Percentiles rank a stretch among this genome's conserved stretches.
These are phyloP conservation scores for Terrapene triunguis DNA, from an alignment of 2,113 vertebrate species.

Conservation along the genomic window DNA sequence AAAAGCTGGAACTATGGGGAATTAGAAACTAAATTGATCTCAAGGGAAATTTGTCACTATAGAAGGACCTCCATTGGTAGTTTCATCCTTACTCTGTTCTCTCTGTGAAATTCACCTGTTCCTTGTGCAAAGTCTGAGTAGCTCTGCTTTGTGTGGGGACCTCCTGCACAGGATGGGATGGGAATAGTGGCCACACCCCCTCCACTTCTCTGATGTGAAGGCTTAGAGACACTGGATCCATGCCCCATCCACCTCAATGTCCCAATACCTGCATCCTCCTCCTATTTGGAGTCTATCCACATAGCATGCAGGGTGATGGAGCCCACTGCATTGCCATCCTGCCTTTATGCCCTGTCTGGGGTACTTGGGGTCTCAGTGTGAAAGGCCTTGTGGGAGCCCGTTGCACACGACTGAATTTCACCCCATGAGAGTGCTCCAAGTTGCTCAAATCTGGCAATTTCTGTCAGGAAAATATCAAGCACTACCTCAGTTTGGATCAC, in stretches of 20 bases:
- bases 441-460: background rate
- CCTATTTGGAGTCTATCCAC: background rate
- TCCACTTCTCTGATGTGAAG: background rate
- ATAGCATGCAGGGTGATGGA: background rate
- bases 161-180: background rate
- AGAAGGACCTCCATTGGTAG: background rate
- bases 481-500: background rate
- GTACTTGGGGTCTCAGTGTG: constrained; percentile 15
- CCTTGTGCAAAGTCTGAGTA: background rate
- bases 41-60: background rate
- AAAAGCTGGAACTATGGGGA: background rate
- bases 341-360: background rate
- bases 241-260: background rate
- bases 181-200: background rate
- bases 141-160: rapidly evolving
- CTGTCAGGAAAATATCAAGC: background rate
- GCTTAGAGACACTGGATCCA: background rate
- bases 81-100: background rate
- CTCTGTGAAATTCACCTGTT: background rate
- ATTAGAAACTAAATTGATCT: background rate
- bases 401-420: background rate
- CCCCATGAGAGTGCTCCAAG: background rate
- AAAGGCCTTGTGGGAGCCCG: background rate
- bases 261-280: background rate
- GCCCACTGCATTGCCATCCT: background rate